Base-by-base conservation (phyloP, 2,797 vertebrate genomes). In the Crocodylus rhombifer region DNA sequence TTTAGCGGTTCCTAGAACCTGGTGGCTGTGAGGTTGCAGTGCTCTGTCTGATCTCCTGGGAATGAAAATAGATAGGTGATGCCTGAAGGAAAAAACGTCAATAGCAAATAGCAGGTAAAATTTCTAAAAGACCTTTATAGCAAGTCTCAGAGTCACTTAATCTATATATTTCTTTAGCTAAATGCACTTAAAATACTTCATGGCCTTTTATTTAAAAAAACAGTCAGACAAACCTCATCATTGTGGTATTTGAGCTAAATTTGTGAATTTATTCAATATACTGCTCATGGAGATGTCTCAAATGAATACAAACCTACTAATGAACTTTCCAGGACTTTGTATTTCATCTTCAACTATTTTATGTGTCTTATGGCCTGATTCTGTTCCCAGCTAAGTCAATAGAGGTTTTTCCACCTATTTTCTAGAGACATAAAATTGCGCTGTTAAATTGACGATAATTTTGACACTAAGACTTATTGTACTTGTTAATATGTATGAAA, bases 261-360 rank as follows among this genome's bases (percentile, higher is more conserved):
- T 36, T 73, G 26, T 36, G 42, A 28, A 26, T 65, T 62, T 71
- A 11, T 4, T 42, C 14, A 7, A 18, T 82, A 56, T 77, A 84
- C 55, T 91, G 26, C 6, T 4, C 60, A 21, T 7, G n/a, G 1
- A 33, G 28, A 71, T 82, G 80, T 60, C 51, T 78, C 65, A 17
- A n/a, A 42, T 42, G 4, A 1, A 57, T 58, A 26, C 30, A 63
- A 92, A 51, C 28, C 10, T 28, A 12, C 60, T 77, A 10, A 75
- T 75, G 65, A 63, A 14, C 42, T 42, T 42, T 42, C 42, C 42
- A 42, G 42, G 42, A 42, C 42, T 42, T 42, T 42, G 42, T 71
- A 77, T 79, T 91, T 91, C 75, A 77, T 4, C 6, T 85, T 42
- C 20, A 26, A 57, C 77, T 93, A 36, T 88, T 95, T 71, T 86